Evolutionary conservation across 2,797 vertebrate species (phyloP), one percentile per base, ranked within the genome.

Genomic region (Pelodytes ibericus): DNA sequence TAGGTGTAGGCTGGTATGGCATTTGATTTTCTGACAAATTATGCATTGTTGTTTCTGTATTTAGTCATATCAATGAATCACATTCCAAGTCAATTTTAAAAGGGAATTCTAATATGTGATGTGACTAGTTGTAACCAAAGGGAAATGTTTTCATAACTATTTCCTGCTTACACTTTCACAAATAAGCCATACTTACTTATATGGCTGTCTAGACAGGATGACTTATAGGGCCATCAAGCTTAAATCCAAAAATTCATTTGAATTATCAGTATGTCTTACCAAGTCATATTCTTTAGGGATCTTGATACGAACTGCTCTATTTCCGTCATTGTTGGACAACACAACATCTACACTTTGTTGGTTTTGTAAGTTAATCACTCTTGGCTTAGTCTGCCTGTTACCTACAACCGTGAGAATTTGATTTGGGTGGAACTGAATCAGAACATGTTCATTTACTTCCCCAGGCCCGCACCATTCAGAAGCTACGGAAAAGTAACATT

Each of bases 211-310:
- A n/a, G n/a, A n/a, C n/a, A n/a, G n/a, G n/a, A n/a, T n/a, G n/a
- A n/a, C n/a, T n/a, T n/a, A n/a, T n/a, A n/a, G n/a, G n/a, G n/a
- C n/a, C n/a, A n/a, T n/a, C n/a, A n/a, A n/a, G n/a, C n/a, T n/a
- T n/a, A n/a, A n/a, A n/a, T n/a, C n/a, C n/a, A 30, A 2, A 64
- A 27, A 29, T 49, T 5, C 1, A 27, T 57, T 16, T 15, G 18
- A 44, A 5, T 1, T 3, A 44, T 13, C 13, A 7, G 3, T 16
- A 53, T 53, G 36, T 66, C 90, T 81, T 87, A 99, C 95, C 90
- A 99, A 86, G 85, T 99, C 96, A 0, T 96, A 96, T 80, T 98
- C 97, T 82, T 96, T 96, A 10, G 93, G 94, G 24, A 95, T 92
- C 89, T 95, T 96, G 75, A 99, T 89, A 73, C 98, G 89, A 56